Evolutionary conservation across 2,888 invertebrate genomes (phyloP).

Genomic region (Exephanes ischioxanthus): DNA sequence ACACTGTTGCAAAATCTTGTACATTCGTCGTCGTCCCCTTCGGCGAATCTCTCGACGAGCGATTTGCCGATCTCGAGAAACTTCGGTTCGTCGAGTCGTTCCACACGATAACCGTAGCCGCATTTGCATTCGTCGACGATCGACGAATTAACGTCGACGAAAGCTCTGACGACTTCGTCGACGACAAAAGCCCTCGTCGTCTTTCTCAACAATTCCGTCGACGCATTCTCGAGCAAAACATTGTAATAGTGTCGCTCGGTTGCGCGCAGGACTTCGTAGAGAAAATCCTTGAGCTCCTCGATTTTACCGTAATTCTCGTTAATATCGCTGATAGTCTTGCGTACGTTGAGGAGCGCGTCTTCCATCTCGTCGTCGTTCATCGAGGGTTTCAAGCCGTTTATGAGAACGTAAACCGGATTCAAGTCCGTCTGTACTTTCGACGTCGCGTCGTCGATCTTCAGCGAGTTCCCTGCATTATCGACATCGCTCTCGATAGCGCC

Average conservation of each 20-base stretch:
- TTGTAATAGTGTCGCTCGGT: slow-evolving; percentile 80
- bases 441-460: slow-evolving; percentile 68
- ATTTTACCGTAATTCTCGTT: slow-evolving; percentile 73
- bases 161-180: slow-evolving; percentile 85
- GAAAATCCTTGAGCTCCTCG: slow-evolving; percentile 74
- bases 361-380: slow-evolving; percentile 73
- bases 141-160: slow-evolving; percentile 86
- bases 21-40: slow-evolving; percentile 85
- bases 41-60: slow-evolving; percentile 86
- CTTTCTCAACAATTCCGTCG: slow-evolving; percentile 70
- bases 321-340: slow-evolving; percentile 72
- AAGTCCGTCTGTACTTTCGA: slow-evolving; percentile 74
- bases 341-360: slow-evolving; percentile 72
- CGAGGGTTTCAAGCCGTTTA: slow-evolving; percentile 70
- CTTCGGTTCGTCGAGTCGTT: slow-evolving; percentile 84
- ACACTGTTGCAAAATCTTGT: slow-evolving; percentile 87
- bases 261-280: slow-evolving; percentile 78
- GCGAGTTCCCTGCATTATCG: slow-evolving; percentile 39
- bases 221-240: slow-evolving; percentile 77
- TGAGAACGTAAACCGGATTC: slow-evolving; percentile 73
- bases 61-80: slow-evolving; percentile 87
- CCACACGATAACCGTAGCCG: slow-evolving; percentile 87
- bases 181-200: slow-evolving; percentile 72
- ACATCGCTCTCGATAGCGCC: slow-evolving; percentile 14
- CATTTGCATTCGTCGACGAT: slow-evolving; percentile 87